phyloP scores from a whole-genome alignment of 2,113 vertebrate genomes.

The Ceyx margarethae region DNA sequence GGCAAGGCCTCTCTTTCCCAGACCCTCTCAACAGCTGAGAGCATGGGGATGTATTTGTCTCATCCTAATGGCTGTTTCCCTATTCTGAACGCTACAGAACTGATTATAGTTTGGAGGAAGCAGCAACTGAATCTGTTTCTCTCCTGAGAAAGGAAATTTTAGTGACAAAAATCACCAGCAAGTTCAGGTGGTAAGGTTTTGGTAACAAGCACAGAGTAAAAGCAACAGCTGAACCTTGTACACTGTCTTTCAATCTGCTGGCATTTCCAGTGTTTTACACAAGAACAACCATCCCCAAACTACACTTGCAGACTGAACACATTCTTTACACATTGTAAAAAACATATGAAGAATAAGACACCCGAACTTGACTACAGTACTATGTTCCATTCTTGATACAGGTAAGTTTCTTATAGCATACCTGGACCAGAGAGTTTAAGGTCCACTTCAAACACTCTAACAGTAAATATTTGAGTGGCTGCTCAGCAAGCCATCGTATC shows the following conservation, averaged over 20 bases:
- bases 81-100: background rate
- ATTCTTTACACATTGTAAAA: background rate
- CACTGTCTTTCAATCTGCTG: background rate
- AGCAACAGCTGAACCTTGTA: background rate
- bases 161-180: background rate
- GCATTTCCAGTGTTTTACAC: background rate
- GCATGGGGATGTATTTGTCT: background rate
- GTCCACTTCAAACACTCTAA: background rate
- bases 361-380: background rate
- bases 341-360: background rate
- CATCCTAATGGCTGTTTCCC: background rate
- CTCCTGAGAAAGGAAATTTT: background rate
- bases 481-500: background rate
- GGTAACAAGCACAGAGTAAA: background rate
- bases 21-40: background rate
- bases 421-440: background rate
- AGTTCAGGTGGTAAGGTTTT: background rate
- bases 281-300: background rate
- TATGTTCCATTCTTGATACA: background rate
- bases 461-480: background rate
- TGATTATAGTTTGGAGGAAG: background rate
- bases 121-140: background rate
- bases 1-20: background rate
- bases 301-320: background rate
- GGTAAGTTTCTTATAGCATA: background rate